phyloP scores from a whole-genome alignment of 1,140 invertebrate species.

The Pogonomyrmex barbatus region DNA sequence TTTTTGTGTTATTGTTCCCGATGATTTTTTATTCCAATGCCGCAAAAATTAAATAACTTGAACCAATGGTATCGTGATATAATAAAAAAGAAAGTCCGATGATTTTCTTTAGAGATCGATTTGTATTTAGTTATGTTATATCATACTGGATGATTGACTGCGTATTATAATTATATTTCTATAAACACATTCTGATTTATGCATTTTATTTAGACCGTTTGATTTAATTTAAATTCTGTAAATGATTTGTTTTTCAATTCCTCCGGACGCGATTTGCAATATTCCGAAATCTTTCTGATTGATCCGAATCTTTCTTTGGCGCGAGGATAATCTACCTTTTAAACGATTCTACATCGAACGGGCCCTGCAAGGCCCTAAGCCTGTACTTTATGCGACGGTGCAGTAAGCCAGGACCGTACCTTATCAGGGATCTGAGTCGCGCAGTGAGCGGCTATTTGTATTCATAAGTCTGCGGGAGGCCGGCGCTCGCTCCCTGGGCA shows the following conservation, averaged over 20 bases:
- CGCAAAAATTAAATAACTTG: background rate
- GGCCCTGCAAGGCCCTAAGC: slow-evolving; percentile 48
- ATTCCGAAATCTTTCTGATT: slow-evolving; percentile 17
- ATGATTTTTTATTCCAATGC: slow-evolving; percentile 32
- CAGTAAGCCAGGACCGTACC: slow-evolving; percentile 72
- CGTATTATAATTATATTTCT: slow-evolving; percentile 13
- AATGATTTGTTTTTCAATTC: background rate
- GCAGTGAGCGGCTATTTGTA: slow-evolving; percentile 86
- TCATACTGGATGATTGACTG: background rate
- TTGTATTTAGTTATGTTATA: background rate
- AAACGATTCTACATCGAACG: slow-evolving; percentile 78
- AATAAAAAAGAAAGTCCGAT: background rate
- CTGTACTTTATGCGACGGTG: slow-evolving; percentile 72
- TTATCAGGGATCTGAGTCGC: slow-evolving; percentile 86
- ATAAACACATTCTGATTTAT: background rate
- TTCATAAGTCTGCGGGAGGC: slow-evolving; percentile 87
- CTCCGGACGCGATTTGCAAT: background rate
- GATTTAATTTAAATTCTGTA: background rate
- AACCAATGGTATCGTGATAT: background rate
- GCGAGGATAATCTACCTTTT: slow-evolving; percentile 83
- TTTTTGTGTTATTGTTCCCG: slow-evolving; percentile 36
- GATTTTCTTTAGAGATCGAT: background rate
- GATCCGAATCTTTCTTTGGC: slow-evolving; percentile 67
- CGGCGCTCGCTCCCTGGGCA: slow-evolving; percentile 81
- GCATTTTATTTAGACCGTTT: background rate